Evolutionary conservation across 1,140 invertebrate genomes (phyloP), one percentile per base, ranked within the genome.

Genomic region (Sinella curviseta): DNA sequence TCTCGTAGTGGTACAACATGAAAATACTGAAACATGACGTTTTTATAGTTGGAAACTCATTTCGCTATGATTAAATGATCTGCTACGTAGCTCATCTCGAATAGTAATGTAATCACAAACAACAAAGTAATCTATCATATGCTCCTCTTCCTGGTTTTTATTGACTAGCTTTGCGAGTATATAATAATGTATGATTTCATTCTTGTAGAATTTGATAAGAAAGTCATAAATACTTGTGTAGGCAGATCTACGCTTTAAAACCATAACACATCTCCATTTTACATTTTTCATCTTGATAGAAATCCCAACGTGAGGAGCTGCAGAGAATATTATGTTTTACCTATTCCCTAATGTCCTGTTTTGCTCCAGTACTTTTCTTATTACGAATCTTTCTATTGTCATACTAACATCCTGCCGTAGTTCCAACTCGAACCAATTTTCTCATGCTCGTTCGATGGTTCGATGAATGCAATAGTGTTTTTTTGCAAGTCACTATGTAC

Each of bases 301-400:
- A n/a, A n/a, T n/a, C n/a, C n/a, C n/a, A n/a, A n/a, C n/a, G n/a
- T n/a, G n/a, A n/a, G n/a, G n/a, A n/a, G n/a, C n/a, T n/a, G n/a
- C n/a, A n/a, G n/a, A n/a, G n/a, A n/a, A n/a, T 60, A 60, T 60
- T 24, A n/a, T 4, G 12, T 3, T 60, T 3, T 60, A 8, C 24
- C 14, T 26, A 60, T 26, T n/a, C 55, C 14, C 55, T n/a, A 3
- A 60, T 60, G 55, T 24, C 24, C 55, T 24, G 55, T 60, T 60
- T 60, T 60, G 55, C 55, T 60, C 55, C 55, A 60, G 55, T n/a
- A 60, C 24, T 60, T 60, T 60, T n/a, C n/a, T n/a, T n/a, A n/a
- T 60, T 60, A n/a, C 55, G 39, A 48, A 60, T 60, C n/a, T 26
- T 60, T 26, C 55, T 24, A 60, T 60, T 60, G 55, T 60, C 55